Base-by-base conservation (phyloP, 2,888 invertebrate species). In the Urechis unicinctus region DNA sequence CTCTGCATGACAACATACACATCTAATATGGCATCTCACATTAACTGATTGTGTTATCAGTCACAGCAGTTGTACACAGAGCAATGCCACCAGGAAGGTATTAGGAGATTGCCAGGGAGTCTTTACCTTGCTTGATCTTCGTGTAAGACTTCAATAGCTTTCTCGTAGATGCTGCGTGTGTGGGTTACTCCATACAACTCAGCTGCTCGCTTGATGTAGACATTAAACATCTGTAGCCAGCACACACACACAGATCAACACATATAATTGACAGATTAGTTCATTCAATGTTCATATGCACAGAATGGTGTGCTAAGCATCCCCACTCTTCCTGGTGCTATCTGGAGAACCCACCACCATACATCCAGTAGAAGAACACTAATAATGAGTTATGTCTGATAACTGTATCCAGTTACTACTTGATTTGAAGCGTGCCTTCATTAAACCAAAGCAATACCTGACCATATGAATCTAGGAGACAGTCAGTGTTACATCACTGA, bases 101-200 rank as follows among this genome's bases (percentile, higher is more conserved):
- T 25, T 28, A 3, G 9, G 5, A 6, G 3, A 17, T 30, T 28
- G 17, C 28, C 5, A 17, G 3, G 29, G n/a, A 31, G 28, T 3
- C 22, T 56, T 53, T 42, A 80, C 79, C 79, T 84, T 2, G 95
- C 87, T 73, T 89, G 88, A 65, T 88, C 88, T 74, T 98, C 95
- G 4, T 88, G 86, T 52, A 99, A 81, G 5, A 88, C 85, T 79
- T 96, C 95, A 71, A 99, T 95, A 0, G 98, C 96, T 78, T 93
- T 91, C 78, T 97, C 94, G 78, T 98, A 99, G 67, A 99, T 98
- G 74, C 93, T 89, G 43, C 98, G 82, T 0, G 97, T 97, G 78
- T 94, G 88, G 0, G 97, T 94, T 2, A 98, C 86, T 2, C 97
- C 98, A 80, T 95, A 97, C 67, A 97, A 90, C 44, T 96, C 94